Evolutionary conservation across 2,888 invertebrate genomes (phyloP), one percentile per base, ranked within the genome.

Genomic region (Drosophila sordidula): DNA sequence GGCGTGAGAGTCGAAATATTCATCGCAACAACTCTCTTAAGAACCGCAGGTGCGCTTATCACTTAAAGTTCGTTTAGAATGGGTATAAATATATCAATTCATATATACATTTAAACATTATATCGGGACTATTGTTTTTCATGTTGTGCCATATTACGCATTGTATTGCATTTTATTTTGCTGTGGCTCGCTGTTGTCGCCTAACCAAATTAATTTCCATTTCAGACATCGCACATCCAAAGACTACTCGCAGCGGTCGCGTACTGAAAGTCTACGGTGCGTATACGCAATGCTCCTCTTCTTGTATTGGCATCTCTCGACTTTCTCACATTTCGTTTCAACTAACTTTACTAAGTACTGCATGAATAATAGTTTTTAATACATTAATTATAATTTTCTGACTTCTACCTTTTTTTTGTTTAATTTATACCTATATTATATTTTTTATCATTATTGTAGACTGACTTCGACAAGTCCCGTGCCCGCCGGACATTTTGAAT

Each of bases 191-290:
- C 51, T 75, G 75, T 78, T 73, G 68, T 78, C 78, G 68, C 55
- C 80, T 84, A 84, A 84, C 75, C 50, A 70, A 68, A 61, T 74
- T 76, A 81, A 80, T 83, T 81, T 87, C 69, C 81, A 87, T 83
- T 83, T 74, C 87, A 95, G 95, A 64, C 95, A 95, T 87, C 95
- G 95, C 66, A 94, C 95, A 89, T 96, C 96, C 90, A 96, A 96
- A 92, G 96, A 96, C 92, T 97, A 96, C 95, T 97, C 97, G 36
- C 96, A 96, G 14, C 93, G 96, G 75, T 96, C 96, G 69, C 93
- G 96, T 90, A 96, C 96, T 58, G 96, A 96, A 92, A 96, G 96
- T 92, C 95, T 96, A 93, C 95, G 96, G 96, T 96, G 93, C 88
- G 85, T 85, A 85, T 85, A 87, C 70, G 78, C 71, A 61, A 75